Percentiles rank a stretch among this genome's conserved stretches.
Evolutionary conservation across 2,797 vertebrate species (phyloP).

Genomic region (Champsocephalus esox): DNA sequence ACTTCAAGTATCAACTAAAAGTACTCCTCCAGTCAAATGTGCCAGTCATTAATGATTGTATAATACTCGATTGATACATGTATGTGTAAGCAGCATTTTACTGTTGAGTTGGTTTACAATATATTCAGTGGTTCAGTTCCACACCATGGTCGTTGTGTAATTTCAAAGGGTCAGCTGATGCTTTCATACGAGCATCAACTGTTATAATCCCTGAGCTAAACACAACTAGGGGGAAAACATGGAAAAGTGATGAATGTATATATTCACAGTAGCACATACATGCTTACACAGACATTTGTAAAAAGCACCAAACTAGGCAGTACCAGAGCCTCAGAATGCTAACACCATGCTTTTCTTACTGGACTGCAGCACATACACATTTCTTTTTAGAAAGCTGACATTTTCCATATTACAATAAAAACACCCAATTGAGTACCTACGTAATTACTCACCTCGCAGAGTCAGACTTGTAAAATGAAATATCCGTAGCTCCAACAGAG

Average conservation of each 20-base stretch:
- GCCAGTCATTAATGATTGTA: no score
- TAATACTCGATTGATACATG: no score
- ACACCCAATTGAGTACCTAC: slow-evolving; percentile 2
- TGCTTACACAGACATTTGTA: background rate
- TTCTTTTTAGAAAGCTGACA: slow-evolving; percentile 2
- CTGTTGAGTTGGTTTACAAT: no score
- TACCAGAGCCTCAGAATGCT: background rate
- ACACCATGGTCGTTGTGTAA: no score
- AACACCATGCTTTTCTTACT: background rate
- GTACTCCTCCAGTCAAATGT: no score
- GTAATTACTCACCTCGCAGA: slow-evolving; percentile 3
- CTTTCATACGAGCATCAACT: background rate
- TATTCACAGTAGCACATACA: background rate
- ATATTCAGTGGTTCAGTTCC: no score
- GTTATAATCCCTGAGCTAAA: background rate
- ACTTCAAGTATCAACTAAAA: no score
- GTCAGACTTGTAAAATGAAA: slow-evolving; percentile 27
- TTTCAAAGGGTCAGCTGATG: background rate
- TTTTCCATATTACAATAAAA: slow-evolving; percentile 2
- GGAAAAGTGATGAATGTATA: background rate
- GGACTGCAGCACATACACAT: background rate
- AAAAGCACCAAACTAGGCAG: background rate
- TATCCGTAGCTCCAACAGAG: slow-evolving; percentile 5
- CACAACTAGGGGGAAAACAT: background rate
- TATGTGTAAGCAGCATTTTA: no score